Evolutionary conservation across 2,113 vertebrate genomes (phyloP), one percentile per base, ranked within the genome.

Genomic region (Menidia beryllina): DNA sequence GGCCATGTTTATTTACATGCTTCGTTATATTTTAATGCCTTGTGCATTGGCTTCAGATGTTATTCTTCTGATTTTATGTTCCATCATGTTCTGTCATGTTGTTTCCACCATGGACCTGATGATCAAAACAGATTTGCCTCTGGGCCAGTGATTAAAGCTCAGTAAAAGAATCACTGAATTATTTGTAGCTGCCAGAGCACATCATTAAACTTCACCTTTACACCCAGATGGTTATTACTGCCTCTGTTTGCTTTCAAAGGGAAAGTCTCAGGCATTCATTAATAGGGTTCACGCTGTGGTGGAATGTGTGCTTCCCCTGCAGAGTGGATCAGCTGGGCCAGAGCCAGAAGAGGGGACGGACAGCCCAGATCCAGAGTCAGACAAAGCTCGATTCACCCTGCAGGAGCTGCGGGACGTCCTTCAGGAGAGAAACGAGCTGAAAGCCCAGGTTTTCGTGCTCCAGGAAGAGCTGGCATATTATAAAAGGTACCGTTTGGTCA

Each of bases 391-490:
- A 36, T 98, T 98, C 91, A 98, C 97, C 5, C 84, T 98, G 71
- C 95, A 98, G 88, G 97, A 98, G 88, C 92, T 98, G 41, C 91
- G 94, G 14, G 96, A 98, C 0, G 97, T 98, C 55, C 91, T 98
- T 56, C 96, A 97, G 0, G 97, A 98, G 87, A 94, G 94, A 79
- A 98, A 98, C 3, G 95, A 98, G 64, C 91, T 98, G 62, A 98
- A 98, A 88, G 94, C 96, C 7, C 93, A 96, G 85, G 94, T 98
- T 36, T 98, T 98, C 54, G 13, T 97, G 83, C 82, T 98, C 41
- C 95, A 97, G 71, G 97, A 98, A 64, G 97, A 98, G 69, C 92
- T 98, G 67, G 93, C 94, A 0, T 97, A 95, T 87, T 97, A 96
- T 61, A 96, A 95, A 91, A 97, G 95, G 96, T 97, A 38, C 0